phyloP scores from a whole-genome alignment of 1,140 invertebrate genomes.

The Camponotus vicinus region DNA sequence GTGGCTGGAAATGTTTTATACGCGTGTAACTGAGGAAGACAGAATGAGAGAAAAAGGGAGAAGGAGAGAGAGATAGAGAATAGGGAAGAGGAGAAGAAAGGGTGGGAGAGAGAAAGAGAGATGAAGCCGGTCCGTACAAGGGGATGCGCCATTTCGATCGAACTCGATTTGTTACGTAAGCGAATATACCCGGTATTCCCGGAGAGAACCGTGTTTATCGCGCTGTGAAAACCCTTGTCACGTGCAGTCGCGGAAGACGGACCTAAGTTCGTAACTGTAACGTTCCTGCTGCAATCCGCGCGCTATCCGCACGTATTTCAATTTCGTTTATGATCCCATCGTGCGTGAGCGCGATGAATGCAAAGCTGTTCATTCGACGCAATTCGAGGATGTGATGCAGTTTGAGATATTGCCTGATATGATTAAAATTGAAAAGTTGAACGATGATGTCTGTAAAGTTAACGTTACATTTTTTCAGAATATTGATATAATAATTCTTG shows the following conservation, averaged over 20 bases:
- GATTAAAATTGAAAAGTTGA: not conserved
- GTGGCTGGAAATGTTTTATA: conserved; percentile 76
- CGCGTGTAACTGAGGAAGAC: conserved; percentile 28
- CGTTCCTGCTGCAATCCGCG: conserved; percentile 30
- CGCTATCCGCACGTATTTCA: conserved; percentile 57
- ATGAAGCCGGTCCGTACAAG: not conserved
- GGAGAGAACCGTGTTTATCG: conserved; percentile 58
- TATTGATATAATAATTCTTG: not conserved
- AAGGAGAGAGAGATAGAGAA: too few relatives aligned
- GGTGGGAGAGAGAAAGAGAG: not conserved
- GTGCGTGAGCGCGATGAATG: conserved; percentile 32
- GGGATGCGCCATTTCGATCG: conserved; percentile 58
- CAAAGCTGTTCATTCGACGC: conserved; percentile 15
- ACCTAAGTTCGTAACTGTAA: conserved; percentile 48
- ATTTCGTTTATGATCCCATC: conserved; percentile 52
- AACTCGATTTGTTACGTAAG: conserved; percentile 72
- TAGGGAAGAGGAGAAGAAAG: not conserved
- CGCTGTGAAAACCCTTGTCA: conserved; percentile 68
- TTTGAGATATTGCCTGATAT: not conserved
- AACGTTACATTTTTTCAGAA: not conserved
- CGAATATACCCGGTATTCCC: conserved; percentile 52
- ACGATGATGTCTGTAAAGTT: conserved; percentile 1
- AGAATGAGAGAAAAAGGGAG: not conserved
- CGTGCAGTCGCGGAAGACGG: conserved; percentile 39
- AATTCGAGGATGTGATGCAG: not conserved